Base-by-base conservation (phyloP, 2,888 invertebrate genomes). In the Euplagia quadripunctaria region DNA sequence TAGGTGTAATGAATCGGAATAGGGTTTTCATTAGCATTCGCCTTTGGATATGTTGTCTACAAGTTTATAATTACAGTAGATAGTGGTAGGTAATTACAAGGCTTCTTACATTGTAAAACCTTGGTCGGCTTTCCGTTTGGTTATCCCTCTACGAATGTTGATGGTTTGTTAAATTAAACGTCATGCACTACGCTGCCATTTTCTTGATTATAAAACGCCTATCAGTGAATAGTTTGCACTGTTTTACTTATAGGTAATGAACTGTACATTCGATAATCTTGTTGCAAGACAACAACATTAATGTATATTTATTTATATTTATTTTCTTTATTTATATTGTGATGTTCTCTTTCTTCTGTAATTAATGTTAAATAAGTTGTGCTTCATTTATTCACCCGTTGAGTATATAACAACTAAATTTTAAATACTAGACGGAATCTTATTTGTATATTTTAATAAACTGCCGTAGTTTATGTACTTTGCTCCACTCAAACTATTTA, bases 111-210 rank as follows among this genome's bases (percentile, higher is more conserved):
- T 89, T 93, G 90, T 90, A 89, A 83, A 89, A 89, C 88, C 90
- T 90, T 89, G 89, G 89, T 88, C 87, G 90, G 91, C 88, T 93
- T 91, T 90, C 82, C 89, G 88, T 93, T 91, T 90, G 87, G 90
- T 90, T 91, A 91, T 91, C 89, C 89, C 86, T 85, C 89, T 90
- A 87, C 86, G 83, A 91, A 91, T 92, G 91, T 85, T 94, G 94
- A 94, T 91, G 93, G 92, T 93, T 92, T 90, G 93, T 90, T 94
- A 94, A 95, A 94, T 95, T 94, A 94, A 95, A 94, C 93, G 93
- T 94, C 94, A 88, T 91, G 84, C 85, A 71, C 70, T 83, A 84
- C 85, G 87, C 87, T 88, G 87, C 87, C 89, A 90, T 90, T 90
- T 91, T 90, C 90, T 90, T 91, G 91, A 94, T 92, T 93, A 88